These are phyloP conservation scores for Mythimna pallens DNA, from an alignment of 2,888 invertebrate genomes.

Conservation along the genomic window DNA sequence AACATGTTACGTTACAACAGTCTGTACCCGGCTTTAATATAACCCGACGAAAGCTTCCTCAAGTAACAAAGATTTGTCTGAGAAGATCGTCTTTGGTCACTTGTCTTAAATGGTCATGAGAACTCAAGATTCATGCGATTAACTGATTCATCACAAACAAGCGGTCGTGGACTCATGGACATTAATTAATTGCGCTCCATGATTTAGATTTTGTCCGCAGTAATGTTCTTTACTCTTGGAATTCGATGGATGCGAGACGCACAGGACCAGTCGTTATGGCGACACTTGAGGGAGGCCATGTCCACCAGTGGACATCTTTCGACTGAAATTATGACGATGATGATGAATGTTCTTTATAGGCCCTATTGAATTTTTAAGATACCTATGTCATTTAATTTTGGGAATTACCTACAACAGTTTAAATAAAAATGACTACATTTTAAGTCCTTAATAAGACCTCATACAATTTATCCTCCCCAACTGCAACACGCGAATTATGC, in stretches of 20 bases:
- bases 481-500: neutral
- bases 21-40: neutral
- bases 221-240: no score
- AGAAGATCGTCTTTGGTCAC: neutral
- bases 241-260: no score
- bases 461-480: neutral
- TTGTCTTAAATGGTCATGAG: slow-evolving; percentile 1
- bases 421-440: neutral
- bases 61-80: neutral
- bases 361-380: neutral
- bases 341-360: neutral
- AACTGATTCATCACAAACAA: slow-evolving; percentile 5
- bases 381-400: neutral
- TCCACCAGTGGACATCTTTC: no score
- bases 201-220: neutral
- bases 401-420: neutral
- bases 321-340: no score
- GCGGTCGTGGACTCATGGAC: neutral
- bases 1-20: no score
- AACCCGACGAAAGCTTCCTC: slow-evolving; percentile 18
- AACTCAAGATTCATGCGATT: slow-evolving; percentile 10
- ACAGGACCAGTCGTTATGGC: no score
- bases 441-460: neutral
- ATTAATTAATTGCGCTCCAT: slow-evolving; percentile 4
- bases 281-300: no score